Evolutionary conservation across 2,797 vertebrate genomes (phyloP).

Genomic region (Leptodactylus fallax): DNA sequence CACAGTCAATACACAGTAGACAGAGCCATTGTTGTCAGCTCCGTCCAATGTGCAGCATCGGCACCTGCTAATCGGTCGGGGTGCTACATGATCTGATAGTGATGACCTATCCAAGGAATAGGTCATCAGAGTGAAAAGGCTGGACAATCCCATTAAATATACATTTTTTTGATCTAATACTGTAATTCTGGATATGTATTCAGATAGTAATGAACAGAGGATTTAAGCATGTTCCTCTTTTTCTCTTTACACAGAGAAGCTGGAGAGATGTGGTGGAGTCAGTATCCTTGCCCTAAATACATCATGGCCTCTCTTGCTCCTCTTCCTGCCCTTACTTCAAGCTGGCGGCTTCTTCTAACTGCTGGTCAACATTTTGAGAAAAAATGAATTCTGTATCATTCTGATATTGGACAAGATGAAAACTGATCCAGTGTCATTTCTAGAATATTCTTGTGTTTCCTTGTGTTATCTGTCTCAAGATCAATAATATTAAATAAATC

Average conservation of each 20-base stretch:
- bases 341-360: conserved; percentile 30
- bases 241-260: conserved; percentile 40
- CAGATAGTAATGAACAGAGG: background rate
- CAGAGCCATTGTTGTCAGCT: too few relatives aligned
- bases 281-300: conserved; percentile 34
- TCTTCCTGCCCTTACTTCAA: conserved; percentile 48
- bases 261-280: conserved; percentile 48
- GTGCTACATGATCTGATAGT: too few relatives aligned
- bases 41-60: too few relatives aligned
- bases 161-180: background rate
- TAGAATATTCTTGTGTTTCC: background rate
- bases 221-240: background rate
- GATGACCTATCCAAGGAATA: too few relatives aligned
- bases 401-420: background rate
- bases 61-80: too few relatives aligned
- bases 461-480: background rate
- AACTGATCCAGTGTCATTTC: background rate
- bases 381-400: background rate
- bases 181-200: background rate
- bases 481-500: background rate
- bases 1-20: too few relatives aligned
- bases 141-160: too few relatives aligned
- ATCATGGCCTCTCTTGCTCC: conserved; percentile 48
- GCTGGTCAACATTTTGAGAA: background rate
- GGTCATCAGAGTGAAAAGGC: too few relatives aligned